Evolutionary conservation across 2,888 invertebrate species (phyloP), one percentile per base, ranked within the genome.

Genomic region (Ormia ochracea): DNA sequence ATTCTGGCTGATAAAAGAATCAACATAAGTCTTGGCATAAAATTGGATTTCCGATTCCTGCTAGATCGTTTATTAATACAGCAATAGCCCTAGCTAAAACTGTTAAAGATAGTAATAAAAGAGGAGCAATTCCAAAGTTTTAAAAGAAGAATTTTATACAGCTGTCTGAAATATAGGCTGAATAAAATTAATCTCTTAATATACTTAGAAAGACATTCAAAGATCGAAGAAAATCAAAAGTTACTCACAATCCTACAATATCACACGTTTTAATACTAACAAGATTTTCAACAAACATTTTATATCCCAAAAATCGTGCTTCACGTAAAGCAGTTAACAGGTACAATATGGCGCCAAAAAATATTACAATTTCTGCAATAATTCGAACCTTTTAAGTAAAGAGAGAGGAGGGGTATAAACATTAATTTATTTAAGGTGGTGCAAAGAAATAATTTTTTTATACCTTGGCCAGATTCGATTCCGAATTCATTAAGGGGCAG

Each of bases 221-320:
- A 0, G 6, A 41, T n/a, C n/a, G n/a, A n/a, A n/a, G n/a, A n/a
- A n/a, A n/a, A n/a, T n/a, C n/a, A 14, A 41, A 41, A 41, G 41
- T 7, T 41, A 41, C 41, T 41, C 41, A 1, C 21, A 45, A 21
- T 45, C 21, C 10, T 21, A 7, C 14, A 41, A 1, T 5, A 12
- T 12, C 14, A 28, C 7, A 3, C 14, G 28, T 41, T 12, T 31
- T 21, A 5, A 9, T 7, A 50, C 83, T 92, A 90, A 98, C 98
- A 90, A 98, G 91, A 90, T 98, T 98, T 88, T 97, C 97, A 81
- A 98, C 93, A 89, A 98, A 99, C 95, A 98, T 97, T 85, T 95
- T 94, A 79, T 95, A 93, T 1, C 98, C 98, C 28, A 98, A 92
- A 89, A 98, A 98, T 82, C 94, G 93, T 0, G 96, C 96, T 90